These are phyloP conservation scores for Lemur catta DNA, from an alignment of 2,797 vertebrate genomes.

Conservation along the genomic window DNA sequence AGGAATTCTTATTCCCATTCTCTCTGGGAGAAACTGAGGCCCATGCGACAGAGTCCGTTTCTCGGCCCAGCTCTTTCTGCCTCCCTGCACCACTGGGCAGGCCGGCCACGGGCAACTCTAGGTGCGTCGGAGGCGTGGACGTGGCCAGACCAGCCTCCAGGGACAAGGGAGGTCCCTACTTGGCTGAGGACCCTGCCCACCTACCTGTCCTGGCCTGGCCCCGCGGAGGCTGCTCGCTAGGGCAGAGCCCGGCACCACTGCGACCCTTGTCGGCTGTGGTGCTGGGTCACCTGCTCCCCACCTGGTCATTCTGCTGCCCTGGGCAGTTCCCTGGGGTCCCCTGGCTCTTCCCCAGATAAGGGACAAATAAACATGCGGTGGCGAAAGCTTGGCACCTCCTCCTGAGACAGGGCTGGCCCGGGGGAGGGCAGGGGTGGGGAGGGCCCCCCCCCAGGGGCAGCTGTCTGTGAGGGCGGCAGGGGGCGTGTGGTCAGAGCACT, in stretches of 20 bases:
- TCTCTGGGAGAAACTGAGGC: not conserved
- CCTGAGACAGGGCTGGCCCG: accelerated
- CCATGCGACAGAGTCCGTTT: accelerated
- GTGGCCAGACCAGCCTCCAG: not conserved
- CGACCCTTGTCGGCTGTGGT: accelerated
- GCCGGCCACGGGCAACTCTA: accelerated
- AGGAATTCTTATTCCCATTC: too few relatives aligned
- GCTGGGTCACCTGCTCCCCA: not conserved
- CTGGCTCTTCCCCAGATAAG: not conserved
- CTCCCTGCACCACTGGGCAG: accelerated
- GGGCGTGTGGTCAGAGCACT: too few relatives aligned
- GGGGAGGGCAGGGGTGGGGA: not conserved
- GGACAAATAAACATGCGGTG: too few relatives aligned
- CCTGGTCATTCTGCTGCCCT: not conserved
- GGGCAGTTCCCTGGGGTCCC: not conserved
- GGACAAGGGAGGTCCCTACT: not conserved
- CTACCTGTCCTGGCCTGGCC: not conserved
- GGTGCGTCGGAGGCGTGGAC: accelerated
- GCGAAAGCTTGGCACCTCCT: not conserved
- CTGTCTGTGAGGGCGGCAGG: accelerated
- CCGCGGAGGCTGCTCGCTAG: too few relatives aligned
- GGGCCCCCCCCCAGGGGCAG: accelerated
- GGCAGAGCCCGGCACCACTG: accelerated
- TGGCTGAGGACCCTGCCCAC: not conserved
- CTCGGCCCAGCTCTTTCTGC: not conserved